These are phyloP conservation scores for Tympanuchus pallidicinctus DNA, from an alignment of 2,113 vertebrate species.

Conservation along the genomic window DNA sequence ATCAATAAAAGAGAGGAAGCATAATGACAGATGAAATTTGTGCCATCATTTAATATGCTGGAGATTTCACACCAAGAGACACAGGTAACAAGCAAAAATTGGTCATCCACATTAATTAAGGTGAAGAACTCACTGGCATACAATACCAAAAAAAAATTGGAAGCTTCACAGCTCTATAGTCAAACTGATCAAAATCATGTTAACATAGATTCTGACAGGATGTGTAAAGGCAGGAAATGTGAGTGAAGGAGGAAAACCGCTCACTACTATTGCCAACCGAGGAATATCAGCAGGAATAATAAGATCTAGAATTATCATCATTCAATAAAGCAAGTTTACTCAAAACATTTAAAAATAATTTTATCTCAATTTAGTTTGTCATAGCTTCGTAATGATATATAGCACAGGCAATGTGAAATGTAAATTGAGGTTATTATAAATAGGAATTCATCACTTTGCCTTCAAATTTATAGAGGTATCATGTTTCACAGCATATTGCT, in stretches of 20 bases:
- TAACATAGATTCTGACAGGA: background rate
- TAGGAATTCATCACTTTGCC: background rate
- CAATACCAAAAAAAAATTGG: background rate
- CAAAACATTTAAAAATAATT: background rate
- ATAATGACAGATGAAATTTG: background rate
- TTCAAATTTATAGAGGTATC: conserved; percentile 11
- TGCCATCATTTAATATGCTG: background rate
- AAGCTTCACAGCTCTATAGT: background rate
- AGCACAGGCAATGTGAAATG: background rate
- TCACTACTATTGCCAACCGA: background rate
- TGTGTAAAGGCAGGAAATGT: background rate
- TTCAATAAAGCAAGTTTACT: background rate
- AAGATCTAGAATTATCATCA: background rate
- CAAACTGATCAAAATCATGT: background rate
- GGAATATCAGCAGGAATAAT: background rate
- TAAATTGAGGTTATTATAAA: background rate
- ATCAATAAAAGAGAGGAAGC: background rate
- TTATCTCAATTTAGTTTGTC: conserved; percentile 17
- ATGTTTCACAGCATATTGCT: background rate
- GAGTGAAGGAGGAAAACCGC: background rate
- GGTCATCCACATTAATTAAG: background rate
- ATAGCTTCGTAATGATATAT: background rate
- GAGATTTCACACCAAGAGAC: background rate
- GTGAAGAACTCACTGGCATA: background rate
- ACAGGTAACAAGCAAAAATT: background rate